phyloP scores from a whole-genome alignment of 2,888 invertebrate genomes.

The Beris chalybata region DNA sequence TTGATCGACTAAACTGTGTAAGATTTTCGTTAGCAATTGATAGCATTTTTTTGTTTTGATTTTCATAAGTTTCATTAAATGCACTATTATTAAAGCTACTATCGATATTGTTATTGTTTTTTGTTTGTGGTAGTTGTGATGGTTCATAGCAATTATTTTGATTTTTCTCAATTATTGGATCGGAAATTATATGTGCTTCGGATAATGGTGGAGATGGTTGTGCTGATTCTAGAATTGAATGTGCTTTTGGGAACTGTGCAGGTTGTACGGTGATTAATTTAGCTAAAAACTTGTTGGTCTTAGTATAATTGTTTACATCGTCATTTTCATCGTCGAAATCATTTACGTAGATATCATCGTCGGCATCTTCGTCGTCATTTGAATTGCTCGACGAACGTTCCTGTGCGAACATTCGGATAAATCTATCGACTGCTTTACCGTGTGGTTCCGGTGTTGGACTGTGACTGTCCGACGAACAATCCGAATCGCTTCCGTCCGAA shows the following conservation, averaged over 20 bases:
- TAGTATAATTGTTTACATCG: conserved; percentile 31
- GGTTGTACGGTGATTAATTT: conserved; percentile 31
- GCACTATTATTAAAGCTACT: conserved; percentile 17
- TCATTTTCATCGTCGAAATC: conserved; percentile 28
- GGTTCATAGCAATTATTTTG: conserved; percentile 1
- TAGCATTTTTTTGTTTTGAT: conserved; percentile 6
- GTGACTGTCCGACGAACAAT: conserved; percentile 51
- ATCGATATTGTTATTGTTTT: conserved; percentile 34
- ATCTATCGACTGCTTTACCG: conserved; percentile 26
- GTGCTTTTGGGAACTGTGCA: conserved; percentile 28
- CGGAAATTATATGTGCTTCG: neutral
- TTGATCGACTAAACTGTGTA: conserved; percentile 79
- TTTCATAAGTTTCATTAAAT: conserved; percentile 5
- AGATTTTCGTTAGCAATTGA: conserved; percentile 22
- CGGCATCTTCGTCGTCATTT: conserved; percentile 39
- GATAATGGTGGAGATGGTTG: neutral
- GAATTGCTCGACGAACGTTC: conserved; percentile 31
- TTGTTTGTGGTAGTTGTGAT: conserved; percentile 8
- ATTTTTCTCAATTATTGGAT: conserved; percentile 5
- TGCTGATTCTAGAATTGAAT: conserved; percentile 19
- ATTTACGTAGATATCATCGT: conserved; percentile 39
- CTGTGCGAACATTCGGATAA: conserved; percentile 16
- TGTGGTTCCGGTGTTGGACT: conserved; percentile 46
- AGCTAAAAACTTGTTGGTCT: conserved; percentile 22
- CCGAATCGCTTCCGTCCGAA: conserved; percentile 48